A percentile compares a stretch with the other conserved stretches of the same genome.
phyloP scores from a whole-genome alignment of 2,113 vertebrate species.

The Tichodroma muraria region DNA sequence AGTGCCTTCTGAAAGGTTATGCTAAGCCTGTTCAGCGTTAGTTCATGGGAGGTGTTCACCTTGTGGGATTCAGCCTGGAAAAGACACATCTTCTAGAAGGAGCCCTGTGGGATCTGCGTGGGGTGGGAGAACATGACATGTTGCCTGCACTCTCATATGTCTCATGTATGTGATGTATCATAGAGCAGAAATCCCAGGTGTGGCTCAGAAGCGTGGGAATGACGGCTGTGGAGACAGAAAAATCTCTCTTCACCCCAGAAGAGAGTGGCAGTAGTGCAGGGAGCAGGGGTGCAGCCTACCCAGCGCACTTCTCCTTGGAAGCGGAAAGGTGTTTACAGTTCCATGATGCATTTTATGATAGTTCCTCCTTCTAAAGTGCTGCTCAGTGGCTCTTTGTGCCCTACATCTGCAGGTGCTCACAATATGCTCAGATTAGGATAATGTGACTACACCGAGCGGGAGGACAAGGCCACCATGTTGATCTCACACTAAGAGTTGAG shows the following conservation, averaged over 20 bases:
- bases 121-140: background rate
- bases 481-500: background rate
- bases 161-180: background rate
- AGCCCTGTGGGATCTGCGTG: background rate
- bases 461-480: background rate
- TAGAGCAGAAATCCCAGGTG: background rate
- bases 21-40: background rate
- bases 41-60: background rate
- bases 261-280: background rate
- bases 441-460: background rate
- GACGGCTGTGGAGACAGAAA: background rate
- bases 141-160: background rate
- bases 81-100: background rate
- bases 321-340: background rate
- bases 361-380: background rate
- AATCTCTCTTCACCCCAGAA: background rate
- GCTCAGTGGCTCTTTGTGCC: background rate
- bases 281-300: background rate
- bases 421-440: background rate
- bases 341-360: rapidly evolving
- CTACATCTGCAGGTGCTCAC: background rate
- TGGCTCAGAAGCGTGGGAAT: background rate
- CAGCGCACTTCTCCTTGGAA: background rate
- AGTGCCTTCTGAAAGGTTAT: slow-evolving; percentile 31
- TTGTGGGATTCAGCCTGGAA: slow-evolving; percentile 16